A percentile compares a stretch with the other conserved stretches of the same genome.
phyloP scores from a whole-genome alignment of 2,797 vertebrate genomes.

The Delichon dasypus region DNA sequence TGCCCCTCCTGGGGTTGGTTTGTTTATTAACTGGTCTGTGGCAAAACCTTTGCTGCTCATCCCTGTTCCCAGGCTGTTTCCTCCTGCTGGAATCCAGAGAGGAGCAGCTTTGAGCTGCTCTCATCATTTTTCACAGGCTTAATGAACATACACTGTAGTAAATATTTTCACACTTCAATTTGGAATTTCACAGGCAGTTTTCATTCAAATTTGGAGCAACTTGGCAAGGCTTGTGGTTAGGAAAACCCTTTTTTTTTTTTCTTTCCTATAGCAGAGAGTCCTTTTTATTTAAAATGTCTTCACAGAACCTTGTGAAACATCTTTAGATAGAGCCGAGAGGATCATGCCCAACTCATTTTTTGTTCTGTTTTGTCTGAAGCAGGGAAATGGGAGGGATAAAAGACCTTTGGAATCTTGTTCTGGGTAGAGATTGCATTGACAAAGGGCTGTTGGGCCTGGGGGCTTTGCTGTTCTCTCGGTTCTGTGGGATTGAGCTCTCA shows the following conservation, averaged over 20 bases:
- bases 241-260: not conserved
- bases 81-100: not conserved
- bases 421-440: not conserved
- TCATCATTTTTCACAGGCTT: not conserved
- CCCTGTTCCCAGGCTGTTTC: not conserved
- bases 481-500: not conserved
- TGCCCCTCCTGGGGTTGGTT: not conserved
- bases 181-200: not conserved
- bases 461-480: not conserved
- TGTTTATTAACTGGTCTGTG: not conserved
- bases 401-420: not conserved
- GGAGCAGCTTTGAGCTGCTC: not conserved
- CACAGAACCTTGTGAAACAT: not conserved
- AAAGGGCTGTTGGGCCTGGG: not conserved
- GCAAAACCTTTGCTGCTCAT: not conserved
- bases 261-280: not conserved
- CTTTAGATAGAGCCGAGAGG: not conserved
- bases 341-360: not conserved
- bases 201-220: not conserved
- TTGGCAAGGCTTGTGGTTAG: not conserved
- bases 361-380: not conserved
- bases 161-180: constrained; percentile 9
- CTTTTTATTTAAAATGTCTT: not conserved
- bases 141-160: not conserved
- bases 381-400: not conserved